Evolutionary conservation across 2,797 vertebrate species (phyloP).

Genomic region (Anabas testudineus): DNA sequence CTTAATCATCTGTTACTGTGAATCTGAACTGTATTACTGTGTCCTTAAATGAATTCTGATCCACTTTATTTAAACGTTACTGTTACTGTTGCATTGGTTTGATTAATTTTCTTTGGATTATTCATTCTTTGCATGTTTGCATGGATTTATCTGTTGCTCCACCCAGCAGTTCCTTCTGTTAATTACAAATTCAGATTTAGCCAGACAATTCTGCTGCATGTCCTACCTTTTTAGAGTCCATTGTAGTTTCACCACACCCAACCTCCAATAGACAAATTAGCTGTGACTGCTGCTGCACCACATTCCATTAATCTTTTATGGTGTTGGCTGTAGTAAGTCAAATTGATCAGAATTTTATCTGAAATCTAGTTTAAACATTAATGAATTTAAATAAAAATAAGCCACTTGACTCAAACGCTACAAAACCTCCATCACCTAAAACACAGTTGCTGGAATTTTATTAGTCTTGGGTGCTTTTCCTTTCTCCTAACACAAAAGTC

Average conservation of each 20-base stretch:
- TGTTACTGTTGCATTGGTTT: too few relatives aligned
- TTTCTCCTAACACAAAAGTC: slow-evolving; percentile 31
- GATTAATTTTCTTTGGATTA: not conserved
- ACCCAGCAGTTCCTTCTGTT: not conserved
- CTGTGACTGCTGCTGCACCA: too few relatives aligned
- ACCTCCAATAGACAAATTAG: too few relatives aligned
- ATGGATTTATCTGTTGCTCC: not conserved
- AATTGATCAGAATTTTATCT: too few relatives aligned
- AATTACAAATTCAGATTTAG: not conserved
- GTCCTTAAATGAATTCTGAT: too few relatives aligned
- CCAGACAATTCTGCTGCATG: not conserved
- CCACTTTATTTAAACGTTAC: too few relatives aligned
- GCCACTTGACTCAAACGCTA: not conserved
- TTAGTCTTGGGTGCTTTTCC: slow-evolving; percentile 17
- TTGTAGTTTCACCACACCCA: too few relatives aligned
- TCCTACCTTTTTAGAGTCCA: too few relatives aligned
- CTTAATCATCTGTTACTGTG: not conserved
- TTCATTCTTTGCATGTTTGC: slow-evolving; percentile 35
- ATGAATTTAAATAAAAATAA: not conserved
- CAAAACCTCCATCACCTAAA: not conserved
- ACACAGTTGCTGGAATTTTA: not conserved
- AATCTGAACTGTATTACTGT: not conserved
- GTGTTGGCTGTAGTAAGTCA: too few relatives aligned
- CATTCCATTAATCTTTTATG: too few relatives aligned
- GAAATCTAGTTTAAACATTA: too few relatives aligned